phyloP scores from a whole-genome alignment of 2,113 vertebrate genomes.

The Sapayoa aenigma region DNA sequence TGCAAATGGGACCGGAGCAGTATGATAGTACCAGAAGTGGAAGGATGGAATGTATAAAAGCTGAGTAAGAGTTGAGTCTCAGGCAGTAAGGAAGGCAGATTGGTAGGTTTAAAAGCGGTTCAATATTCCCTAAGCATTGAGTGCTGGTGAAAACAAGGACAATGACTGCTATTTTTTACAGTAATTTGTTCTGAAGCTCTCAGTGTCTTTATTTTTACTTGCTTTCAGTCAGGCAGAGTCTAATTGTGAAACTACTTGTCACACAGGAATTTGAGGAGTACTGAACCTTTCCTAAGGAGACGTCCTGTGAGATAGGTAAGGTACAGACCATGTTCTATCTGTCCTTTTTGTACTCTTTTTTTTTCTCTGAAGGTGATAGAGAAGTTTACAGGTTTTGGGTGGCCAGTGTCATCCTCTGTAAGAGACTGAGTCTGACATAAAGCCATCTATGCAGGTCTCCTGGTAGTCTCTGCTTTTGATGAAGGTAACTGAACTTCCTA shows the following conservation, averaged over 20 bases:
- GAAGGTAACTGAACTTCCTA: background rate
- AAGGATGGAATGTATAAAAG: background rate
- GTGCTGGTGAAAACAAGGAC: background rate
- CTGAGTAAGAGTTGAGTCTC: background rate
- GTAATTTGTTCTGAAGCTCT: background rate
- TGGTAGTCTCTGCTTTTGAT: background rate
- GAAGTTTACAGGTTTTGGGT: background rate
- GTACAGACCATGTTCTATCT: background rate
- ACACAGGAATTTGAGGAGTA: rapidly evolving
- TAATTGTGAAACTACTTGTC: background rate
- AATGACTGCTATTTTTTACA: background rate
- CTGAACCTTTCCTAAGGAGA: background rate
- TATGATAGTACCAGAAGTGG: background rate
- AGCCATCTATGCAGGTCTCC: background rate
- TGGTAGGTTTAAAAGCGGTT: background rate
- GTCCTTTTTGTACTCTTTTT: background rate
- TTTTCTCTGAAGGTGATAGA: background rate
- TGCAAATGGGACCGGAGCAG: background rate
- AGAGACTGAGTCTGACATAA: background rate
- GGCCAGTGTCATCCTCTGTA: background rate
- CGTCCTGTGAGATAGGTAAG: background rate
- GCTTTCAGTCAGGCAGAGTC: background rate
- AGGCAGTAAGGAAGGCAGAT: background rate
- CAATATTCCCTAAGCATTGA: background rate
- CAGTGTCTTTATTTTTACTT: background rate